phyloP scores from a whole-genome alignment of 2,888 invertebrate species.

The Synanthedon formicaeformis region DNA sequence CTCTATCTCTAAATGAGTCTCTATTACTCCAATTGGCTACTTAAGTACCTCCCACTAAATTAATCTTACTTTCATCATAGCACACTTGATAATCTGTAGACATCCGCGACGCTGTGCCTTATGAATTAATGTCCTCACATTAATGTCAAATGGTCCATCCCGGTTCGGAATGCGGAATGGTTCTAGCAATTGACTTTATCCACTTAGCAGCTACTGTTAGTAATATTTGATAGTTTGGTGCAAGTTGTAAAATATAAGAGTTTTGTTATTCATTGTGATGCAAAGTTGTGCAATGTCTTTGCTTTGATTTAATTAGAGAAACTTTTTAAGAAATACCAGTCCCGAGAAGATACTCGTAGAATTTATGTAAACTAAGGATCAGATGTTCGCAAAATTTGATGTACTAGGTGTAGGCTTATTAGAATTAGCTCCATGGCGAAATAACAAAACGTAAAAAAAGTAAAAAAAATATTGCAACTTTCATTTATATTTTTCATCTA shows the following conservation, averaged over 20 bases:
- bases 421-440: no score
- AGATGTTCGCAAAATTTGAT: no score
- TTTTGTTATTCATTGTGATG: no score
- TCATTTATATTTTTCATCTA: no score
- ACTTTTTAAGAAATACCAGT: no score
- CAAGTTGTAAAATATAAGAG: neutral
- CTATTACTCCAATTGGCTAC: neutral
- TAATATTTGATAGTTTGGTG: constrained; percentile 6
- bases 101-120: constrained; percentile 17
- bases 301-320: no score
- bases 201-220: constrained; percentile 56
- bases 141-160: constrained; percentile 47
- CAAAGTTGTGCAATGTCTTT: no score
- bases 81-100: constrained; percentile 12
- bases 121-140: constrained; percentile 50
- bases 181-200: constrained; percentile 57
- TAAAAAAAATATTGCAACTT: no score
- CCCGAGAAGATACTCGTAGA: no score
- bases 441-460: no score
- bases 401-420: no score
- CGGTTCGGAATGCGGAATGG: constrained; percentile 62
- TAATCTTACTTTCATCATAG: constrained; percentile 8
- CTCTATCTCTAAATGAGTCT: neutral
- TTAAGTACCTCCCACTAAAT: constrained; percentile 7
- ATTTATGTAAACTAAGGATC: no score